Evolutionary conservation across 2,888 invertebrate species (phyloP).

Genomic region (Clistopyga incitator): DNA sequence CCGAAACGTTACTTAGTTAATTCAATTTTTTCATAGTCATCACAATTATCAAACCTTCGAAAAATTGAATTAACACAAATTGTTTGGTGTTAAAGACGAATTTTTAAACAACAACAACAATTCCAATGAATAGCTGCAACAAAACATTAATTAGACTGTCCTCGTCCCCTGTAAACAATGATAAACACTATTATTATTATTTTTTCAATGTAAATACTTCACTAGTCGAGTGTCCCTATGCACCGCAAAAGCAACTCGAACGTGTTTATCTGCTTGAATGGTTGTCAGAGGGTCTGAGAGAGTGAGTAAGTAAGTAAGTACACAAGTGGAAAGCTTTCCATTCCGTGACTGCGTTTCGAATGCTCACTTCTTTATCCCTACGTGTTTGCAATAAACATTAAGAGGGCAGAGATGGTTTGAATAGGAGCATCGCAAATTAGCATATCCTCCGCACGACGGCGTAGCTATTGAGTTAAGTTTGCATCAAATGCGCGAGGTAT

Average conservation of each 20-base stretch:
- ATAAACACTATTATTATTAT: too few relatives aligned
- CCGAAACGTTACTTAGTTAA: too few relatives aligned
- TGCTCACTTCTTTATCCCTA: neutral
- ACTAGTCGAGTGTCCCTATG: neutral
- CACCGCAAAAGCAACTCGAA: neutral
- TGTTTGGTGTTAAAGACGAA: too few relatives aligned
- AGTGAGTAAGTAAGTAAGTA: neutral
- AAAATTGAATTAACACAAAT: too few relatives aligned
- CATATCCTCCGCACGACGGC: neutral
- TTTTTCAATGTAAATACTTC: neutral
- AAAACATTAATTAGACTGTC: too few relatives aligned
- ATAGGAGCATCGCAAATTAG: neutral
- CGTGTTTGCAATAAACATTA: conserved; percentile 9
- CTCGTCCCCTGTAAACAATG: too few relatives aligned
- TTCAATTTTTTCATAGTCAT: too few relatives aligned
- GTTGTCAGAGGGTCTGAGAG: neutral
- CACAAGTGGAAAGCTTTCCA: conserved; percentile 5
- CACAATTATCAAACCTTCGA: too few relatives aligned
- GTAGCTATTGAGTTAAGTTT: neutral
- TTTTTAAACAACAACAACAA: too few relatives aligned
- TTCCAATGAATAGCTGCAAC: too few relatives aligned
- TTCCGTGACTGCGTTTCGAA: conserved; percentile 11
- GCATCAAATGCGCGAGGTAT: neutral
- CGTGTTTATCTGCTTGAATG: conserved; percentile 8
- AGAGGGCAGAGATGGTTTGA: neutral